Evolutionary conservation across 2,797 vertebrate species (phyloP).

Genomic region (Chaetodon trifasciatus): DNA sequence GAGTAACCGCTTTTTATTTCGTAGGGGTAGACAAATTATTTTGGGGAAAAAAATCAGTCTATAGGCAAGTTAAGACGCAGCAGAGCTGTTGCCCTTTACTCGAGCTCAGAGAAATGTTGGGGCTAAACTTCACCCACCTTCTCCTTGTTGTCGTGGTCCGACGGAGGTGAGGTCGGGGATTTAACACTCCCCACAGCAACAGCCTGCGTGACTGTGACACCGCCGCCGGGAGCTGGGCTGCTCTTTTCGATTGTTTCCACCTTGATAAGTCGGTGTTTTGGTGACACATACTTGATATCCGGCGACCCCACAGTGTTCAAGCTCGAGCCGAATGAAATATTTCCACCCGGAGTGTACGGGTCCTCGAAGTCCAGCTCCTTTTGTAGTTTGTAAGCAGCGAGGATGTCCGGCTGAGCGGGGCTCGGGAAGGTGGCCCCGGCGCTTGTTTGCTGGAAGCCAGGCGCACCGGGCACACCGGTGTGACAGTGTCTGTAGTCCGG

Average conservation of each 20-base stretch:
- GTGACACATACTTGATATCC: slow-evolving; percentile 90
- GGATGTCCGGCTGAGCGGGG: slow-evolving; percentile 92
- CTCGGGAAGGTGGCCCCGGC: slow-evolving; percentile 80
- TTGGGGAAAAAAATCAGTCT: no score
- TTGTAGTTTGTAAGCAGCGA: slow-evolving; percentile 95
- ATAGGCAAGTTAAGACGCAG: neutral
- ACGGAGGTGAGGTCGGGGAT: slow-evolving; percentile 84
- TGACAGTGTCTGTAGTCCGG: slow-evolving; percentile 92
- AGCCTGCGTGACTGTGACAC: slow-evolving; percentile 76
- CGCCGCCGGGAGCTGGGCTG: slow-evolving; percentile 82
- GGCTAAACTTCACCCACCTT: slow-evolving; percentile 83
- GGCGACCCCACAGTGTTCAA: slow-evolving; percentile 79
- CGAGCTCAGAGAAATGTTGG: neutral
- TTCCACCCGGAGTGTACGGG: slow-evolving; percentile 90
- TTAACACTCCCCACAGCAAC: slow-evolving; percentile 77
- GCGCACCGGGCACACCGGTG: slow-evolving; percentile 80
- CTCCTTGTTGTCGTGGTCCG: slow-evolving; percentile 86
- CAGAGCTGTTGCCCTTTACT: neutral
- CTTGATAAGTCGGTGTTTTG: slow-evolving; percentile 93
- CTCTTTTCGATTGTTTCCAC: slow-evolving; percentile 89
- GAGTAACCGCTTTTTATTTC: neutral
- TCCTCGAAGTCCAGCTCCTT: slow-evolving; percentile 97
- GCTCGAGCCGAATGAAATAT: slow-evolving; percentile 79
- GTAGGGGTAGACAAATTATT: no score
- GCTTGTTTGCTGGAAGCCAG: slow-evolving; percentile 80